Conservation (phyloP, 2,888 invertebrate species). For the Andrena chrysosceles region DNA sequence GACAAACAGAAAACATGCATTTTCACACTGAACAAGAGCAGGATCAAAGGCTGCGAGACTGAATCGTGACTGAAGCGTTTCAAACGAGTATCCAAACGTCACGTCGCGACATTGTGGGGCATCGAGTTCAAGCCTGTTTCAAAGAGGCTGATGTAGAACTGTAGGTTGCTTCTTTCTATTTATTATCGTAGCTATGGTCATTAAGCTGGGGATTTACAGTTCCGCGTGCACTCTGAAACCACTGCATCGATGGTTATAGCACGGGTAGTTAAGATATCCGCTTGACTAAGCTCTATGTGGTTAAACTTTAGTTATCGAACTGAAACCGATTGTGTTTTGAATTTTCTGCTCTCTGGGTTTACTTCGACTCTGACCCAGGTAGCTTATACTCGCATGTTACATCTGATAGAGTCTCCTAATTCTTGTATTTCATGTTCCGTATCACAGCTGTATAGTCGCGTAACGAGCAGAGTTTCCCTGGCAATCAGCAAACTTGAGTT, state of each 20-base stretch:
- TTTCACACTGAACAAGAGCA: background rate
- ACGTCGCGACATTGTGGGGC: background rate
- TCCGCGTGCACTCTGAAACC: background rate
- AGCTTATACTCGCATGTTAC: background rate
- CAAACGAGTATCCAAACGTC: background rate
- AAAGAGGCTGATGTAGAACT: background rate
- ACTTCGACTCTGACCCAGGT: background rate
- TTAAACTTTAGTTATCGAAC: background rate
- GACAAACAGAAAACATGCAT: background rate
- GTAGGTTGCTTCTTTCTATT: background rate
- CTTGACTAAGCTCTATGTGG: background rate
- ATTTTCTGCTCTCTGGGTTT: no score
- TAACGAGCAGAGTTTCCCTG: slow-evolving; percentile 21
- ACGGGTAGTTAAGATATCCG: background rate
- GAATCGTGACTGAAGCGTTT: background rate
- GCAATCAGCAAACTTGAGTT: slow-evolving; percentile 32
- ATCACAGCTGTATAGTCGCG: slow-evolving; percentile 9
- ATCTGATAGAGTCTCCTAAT: background rate
- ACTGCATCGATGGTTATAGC: background rate
- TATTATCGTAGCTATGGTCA: background rate
- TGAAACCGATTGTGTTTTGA: no score
- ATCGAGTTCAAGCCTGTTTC: background rate
- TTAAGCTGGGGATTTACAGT: background rate
- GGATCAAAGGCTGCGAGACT: slow-evolving; percentile 1
- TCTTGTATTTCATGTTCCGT: background rate